phyloP scores from a whole-genome alignment of 2,113 vertebrate genomes.

The Stigmatopora argus region DNA sequence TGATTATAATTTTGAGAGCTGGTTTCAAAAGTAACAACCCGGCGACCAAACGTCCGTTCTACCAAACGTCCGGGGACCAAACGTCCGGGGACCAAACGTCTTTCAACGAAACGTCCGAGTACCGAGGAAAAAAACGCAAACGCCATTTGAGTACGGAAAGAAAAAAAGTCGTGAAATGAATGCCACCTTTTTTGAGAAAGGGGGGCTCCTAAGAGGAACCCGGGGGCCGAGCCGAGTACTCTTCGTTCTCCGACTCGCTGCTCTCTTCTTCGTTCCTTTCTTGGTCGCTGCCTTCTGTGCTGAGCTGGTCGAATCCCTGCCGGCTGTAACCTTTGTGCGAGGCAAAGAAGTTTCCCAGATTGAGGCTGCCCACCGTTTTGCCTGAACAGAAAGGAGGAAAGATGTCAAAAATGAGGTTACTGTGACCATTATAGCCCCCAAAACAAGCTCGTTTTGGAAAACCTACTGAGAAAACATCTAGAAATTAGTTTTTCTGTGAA shows the following conservation, averaged over 20 bases:
- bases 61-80: too few species aligned
- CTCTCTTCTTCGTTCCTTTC: conserved; percentile 88
- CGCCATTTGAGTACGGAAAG: not conserved
- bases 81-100: too few species aligned
- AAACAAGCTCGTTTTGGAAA: too few species aligned
- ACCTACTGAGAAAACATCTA: too few species aligned
- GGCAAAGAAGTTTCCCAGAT: conserved; percentile 94
- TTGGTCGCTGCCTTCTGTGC: conserved; percentile 92
- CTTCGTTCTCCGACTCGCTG: conserved; percentile 88
- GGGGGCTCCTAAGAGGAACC: conserved; percentile 43
- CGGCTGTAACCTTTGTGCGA: conserved; percentile 87
- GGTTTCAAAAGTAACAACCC: too few species aligned
- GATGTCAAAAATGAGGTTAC: not conserved
- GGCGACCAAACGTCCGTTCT: too few species aligned
- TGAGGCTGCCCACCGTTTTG: conserved; percentile 81
- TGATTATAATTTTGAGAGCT: too few species aligned
- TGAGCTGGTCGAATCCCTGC: conserved; percentile 93
- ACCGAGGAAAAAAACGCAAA: too few species aligned
- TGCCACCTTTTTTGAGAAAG: conserved; percentile 1
- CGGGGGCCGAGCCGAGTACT: conserved; percentile 76
- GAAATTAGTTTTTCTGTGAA: too few species aligned
- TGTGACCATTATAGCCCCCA: too few species aligned
- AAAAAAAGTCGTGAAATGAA: too few species aligned
- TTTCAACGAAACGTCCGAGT: too few species aligned
- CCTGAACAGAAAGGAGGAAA: conserved; percentile 60